Evolutionary conservation across 1,140 invertebrate species (phyloP).

Genomic region (Drosophila ercepeae): DNA sequence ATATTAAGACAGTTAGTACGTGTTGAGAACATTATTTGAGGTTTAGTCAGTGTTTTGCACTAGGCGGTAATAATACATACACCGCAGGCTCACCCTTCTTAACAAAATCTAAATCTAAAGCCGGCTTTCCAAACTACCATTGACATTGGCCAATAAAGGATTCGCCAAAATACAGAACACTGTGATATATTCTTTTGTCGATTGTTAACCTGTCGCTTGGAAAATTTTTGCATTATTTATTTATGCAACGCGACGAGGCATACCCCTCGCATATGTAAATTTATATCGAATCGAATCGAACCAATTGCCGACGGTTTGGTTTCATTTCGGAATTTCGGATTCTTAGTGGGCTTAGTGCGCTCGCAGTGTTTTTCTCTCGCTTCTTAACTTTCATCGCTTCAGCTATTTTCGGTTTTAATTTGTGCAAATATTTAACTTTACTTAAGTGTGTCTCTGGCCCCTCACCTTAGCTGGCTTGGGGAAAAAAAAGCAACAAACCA

Average conservation of each 20-base stretch:
- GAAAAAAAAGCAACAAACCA: conserved; percentile 14
- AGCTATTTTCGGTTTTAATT: conserved; percentile 76
- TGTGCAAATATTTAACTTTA: conserved; percentile 78
- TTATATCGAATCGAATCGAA: conserved; percentile 25
- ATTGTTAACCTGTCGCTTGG: neutral
- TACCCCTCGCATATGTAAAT: conserved; percentile 33
- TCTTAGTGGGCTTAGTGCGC: too few relatives aligned
- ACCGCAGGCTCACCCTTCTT: conserved; percentile 36
- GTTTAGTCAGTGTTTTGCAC: conserved; percentile 83
- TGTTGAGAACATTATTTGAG: conserved; percentile 83
- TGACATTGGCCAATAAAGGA: conserved; percentile 17
- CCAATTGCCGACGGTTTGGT: conserved; percentile 47
- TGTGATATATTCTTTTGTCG: conserved; percentile 47
- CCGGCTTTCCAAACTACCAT: conserved; percentile 17
- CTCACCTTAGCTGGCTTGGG: conserved; percentile 35
- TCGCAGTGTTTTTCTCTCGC: conserved; percentile 13
- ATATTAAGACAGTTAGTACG: conserved; percentile 83
- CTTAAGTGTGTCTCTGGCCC: conserved; percentile 60
- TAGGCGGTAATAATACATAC: conserved; percentile 79
- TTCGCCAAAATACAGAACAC: conserved; percentile 25
- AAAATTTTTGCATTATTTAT: conserved; percentile 65
- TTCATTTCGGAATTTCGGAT: conserved; percentile 13
- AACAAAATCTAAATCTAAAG: neutral
- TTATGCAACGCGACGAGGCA: conserved; percentile 22
- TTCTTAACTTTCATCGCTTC: conserved; percentile 51